Base-by-base conservation (phyloP, 2,797 vertebrate species). In the Paguma larvata region DNA sequence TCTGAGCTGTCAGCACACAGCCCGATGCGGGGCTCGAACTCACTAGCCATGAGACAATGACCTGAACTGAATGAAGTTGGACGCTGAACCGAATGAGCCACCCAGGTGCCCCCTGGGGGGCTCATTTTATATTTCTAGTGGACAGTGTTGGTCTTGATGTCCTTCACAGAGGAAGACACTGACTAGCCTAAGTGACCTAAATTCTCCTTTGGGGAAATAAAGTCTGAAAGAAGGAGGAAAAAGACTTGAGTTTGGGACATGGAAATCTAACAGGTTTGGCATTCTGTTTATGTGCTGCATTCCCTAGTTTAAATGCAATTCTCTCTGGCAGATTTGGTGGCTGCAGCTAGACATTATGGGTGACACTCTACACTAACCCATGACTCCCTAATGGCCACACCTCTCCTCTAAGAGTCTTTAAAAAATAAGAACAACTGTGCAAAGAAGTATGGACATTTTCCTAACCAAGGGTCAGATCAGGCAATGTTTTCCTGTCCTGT, bases 191-290 rank as follows among this genome's bases (percentile, higher is more conserved):
- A 65, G 32, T 93, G 53, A 83, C 41, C 2, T 15, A 84, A 65
- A 78, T 85, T 89, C 56, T 92, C 44, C 38, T 85, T 68, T 65
- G 68, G 41, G 51, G 2, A 90, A 95, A 91, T 72, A 67, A 56
- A 72, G 27, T 86, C 18, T 67, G 70, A 80, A 77, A 83, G 30
- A 8, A 48, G 9, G 44, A 1, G 44, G 14, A 6, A 32, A 27
- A 75, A 72, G 38, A 92, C 19, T 72, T 68, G 73, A 14, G 4
- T 85, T 85, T 68, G 27, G 27, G 67, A 92, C 48, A 89, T 73
- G 89, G 6, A 88, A 63, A 77, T 78, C 44, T 62, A 41, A 68
- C 3, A 25, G 30, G 34, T 77, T 85, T 65, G 51, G 53, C 67
- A 9, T 82, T 91, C 44, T 16, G 89, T 44, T 75, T 67, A 3